Evolutionary conservation across 2,113 vertebrate genomes (phyloP).

Genomic region (Gallinago undulata): DNA sequence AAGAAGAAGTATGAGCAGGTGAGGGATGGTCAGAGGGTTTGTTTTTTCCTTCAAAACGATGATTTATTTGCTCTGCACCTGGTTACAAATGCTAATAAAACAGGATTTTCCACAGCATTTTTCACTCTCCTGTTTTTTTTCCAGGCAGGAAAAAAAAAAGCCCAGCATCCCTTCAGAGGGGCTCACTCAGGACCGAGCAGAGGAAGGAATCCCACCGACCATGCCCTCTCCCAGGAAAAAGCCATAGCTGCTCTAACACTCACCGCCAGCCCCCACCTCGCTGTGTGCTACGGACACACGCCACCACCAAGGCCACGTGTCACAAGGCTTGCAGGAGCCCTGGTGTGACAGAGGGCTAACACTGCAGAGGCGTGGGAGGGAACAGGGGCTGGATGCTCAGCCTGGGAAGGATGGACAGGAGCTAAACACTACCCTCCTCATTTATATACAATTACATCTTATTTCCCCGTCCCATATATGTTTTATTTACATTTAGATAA

Average conservation of each 20-base stretch:
- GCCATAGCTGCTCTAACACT: background rate
- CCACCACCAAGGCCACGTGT: background rate
- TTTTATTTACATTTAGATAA: background rate
- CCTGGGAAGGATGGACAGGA: background rate
- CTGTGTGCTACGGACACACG: accelerated
- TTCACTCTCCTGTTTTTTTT: background rate
- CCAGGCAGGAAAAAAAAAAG: too few relatives aligned
- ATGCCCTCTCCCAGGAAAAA: background rate
- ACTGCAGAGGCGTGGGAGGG: background rate
- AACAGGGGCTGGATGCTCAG: background rate
- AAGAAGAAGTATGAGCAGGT: background rate
- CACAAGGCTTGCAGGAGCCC: accelerated
- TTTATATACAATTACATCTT: background rate
- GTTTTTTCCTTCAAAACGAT: background rate
- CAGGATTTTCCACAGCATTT: background rate
- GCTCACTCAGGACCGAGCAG: background rate
- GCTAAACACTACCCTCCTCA: background rate
- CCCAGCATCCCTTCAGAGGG: background rate
- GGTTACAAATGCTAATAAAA: background rate
- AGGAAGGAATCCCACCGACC: background rate
- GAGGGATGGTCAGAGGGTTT: background rate
- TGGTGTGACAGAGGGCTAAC: background rate
- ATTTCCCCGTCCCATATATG: background rate
- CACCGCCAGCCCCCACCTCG: accelerated
- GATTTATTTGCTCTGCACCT: constrained; percentile 14